Evolutionary conservation across 2,113 vertebrate genomes (phyloP), one percentile per base, ranked within the genome.

Genomic region (Nothobranchius furzeri): DNA sequence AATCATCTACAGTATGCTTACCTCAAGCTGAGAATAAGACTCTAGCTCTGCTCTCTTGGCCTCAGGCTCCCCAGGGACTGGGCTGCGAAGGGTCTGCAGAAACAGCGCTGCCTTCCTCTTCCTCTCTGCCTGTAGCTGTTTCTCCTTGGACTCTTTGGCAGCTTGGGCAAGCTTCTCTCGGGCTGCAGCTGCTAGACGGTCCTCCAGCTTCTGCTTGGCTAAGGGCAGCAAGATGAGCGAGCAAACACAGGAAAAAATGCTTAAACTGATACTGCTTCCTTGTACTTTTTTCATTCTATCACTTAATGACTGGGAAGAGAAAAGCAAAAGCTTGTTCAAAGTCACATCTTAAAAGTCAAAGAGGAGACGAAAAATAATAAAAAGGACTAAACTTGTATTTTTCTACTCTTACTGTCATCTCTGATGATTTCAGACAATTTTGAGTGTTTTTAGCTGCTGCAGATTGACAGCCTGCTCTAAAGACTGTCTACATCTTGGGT

Each of bases 161-260:
- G 96, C 98, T 85, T 99, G 98, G 43, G 97, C 98, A 65, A 99
- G 94, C 86, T 99, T 99, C 71, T 99, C 98, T 58, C 97, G 87
- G 35, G 97, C 97, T 7, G 98, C 98, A n/a, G 96, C 97, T 1
- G 98, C 95, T 11, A 99, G 92, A n/a, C 97, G 94, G 66, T 98
- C 97, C 89, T 99, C 98, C 64, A 99, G 93, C 78, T 96, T 98
- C 88, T 96, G 97, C 74, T 99, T 99, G 76, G 97, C 98, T 99
- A 14, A 57, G 30, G 61, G 70, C 12, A 49, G n/a, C 5, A 75
- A 49, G 68, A 79, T 20, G 49, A 83, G 40, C 64, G 60, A 43
- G 74, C 8, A 62, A 47, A 64, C 17, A 71, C 58, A 68, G 46
- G 14, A 66, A 51, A 66, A 51, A 42, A 78, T 14, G 51, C 62